Percentiles rank a stretch among this genome's conserved stretches.
Conservation (phyloP, 2,113 vertebrate species). For the Puntigrus tetrazona region DNA sequence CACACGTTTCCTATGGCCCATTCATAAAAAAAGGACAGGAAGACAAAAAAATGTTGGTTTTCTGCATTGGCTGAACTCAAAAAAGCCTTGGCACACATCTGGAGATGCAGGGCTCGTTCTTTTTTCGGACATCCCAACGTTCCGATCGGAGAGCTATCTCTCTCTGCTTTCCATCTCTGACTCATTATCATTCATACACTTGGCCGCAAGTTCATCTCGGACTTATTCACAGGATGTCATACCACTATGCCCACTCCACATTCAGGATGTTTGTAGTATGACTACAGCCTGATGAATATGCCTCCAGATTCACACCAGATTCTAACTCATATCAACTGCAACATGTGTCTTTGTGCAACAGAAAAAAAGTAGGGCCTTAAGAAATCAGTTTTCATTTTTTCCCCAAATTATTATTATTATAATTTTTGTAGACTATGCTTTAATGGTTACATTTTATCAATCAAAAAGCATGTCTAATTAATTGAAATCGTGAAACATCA, state of each 20-base stretch:
- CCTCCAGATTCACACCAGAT: slow-evolving; percentile 10
- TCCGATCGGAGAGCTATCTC: slow-evolving; percentile 23
- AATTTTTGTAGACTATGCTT: too few species aligned
- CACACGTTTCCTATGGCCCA: slow-evolving; percentile 49
- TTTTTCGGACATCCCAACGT: slow-evolving; percentile 21
- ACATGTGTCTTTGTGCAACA: not conserved
- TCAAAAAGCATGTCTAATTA: too few species aligned
- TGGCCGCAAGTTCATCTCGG: slow-evolving; percentile 12
- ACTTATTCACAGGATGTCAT: slow-evolving; percentile 29
- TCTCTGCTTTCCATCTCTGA: slow-evolving; percentile 34
- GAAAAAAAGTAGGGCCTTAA: not conserved
- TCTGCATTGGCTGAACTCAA: slow-evolving; percentile 53
- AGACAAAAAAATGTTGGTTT: slow-evolving; percentile 48
- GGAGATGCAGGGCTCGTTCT: slow-evolving; percentile 33
- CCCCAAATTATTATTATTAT: too few species aligned
- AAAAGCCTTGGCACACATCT: slow-evolving; percentile 40
- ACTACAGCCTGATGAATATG: slow-evolving; percentile 31
- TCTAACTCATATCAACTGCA: not conserved
- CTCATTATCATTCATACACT: slow-evolving; percentile 54
- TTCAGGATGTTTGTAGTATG: slow-evolving; percentile 32
- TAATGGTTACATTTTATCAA: too few species aligned
- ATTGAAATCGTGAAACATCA: too few species aligned
- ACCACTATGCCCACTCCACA: not conserved
- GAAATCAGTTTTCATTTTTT: too few species aligned
- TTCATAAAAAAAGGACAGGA: slow-evolving; percentile 58